Evolutionary conservation across 1,140 invertebrate genomes (phyloP).

Genomic region (Mercenaria mercenaria): DNA sequence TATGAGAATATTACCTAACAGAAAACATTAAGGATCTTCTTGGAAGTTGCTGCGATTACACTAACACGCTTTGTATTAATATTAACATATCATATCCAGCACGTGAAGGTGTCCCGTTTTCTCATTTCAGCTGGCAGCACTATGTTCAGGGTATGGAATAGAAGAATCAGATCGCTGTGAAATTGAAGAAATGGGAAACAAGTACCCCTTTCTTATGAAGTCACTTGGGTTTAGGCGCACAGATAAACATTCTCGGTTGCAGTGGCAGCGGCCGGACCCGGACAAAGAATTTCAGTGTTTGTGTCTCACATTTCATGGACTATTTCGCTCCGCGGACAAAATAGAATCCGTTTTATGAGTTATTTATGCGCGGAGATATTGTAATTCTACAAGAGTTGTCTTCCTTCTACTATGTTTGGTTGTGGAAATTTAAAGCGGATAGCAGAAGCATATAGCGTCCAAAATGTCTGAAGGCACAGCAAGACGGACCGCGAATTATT

Average conservation of each 20-base stretch:
- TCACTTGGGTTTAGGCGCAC: conserved; percentile 11
- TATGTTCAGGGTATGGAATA: background rate
- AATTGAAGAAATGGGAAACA: background rate
- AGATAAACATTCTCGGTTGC: background rate
- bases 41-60: background rate
- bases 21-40: background rate
- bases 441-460: too few species aligned
- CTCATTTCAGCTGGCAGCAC: background rate
- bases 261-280: background rate
- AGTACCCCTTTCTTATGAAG: conserved; percentile 4
- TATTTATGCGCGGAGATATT: too few species aligned
- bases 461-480: too few species aligned
- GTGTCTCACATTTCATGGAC: conserved; percentile 7
- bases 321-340: background rate
- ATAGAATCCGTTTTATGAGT: conserved; percentile 3
- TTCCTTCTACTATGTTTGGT: too few species aligned
- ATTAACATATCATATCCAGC: background rate
- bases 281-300: background rate
- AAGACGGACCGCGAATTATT: too few species aligned
- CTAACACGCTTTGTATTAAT: background rate
- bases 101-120: background rate
- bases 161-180: background rate
- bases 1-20: background rate
- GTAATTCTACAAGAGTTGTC: too few species aligned
- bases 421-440: too few species aligned